A percentile compares a stretch with the other conserved stretches of the same genome.
phyloP scores from a whole-genome alignment of 2,797 vertebrate genomes.

The Spinus pinus region DNA sequence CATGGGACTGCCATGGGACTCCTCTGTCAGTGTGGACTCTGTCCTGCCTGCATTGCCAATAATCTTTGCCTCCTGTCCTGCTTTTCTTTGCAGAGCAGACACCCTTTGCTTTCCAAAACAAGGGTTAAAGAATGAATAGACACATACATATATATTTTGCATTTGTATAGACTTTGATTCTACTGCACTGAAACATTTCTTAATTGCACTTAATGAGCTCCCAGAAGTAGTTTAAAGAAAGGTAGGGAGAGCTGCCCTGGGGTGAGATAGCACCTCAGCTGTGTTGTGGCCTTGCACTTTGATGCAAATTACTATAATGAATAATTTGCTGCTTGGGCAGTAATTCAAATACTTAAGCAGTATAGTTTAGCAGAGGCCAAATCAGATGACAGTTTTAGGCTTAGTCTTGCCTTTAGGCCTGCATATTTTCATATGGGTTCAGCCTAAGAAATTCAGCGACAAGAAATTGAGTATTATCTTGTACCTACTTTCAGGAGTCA shows the following conservation, averaged over 20 bases:
- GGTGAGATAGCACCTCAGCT: neutral
- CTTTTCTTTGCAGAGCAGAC: neutral
- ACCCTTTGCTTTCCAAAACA: neutral
- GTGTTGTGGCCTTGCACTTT: neutral
- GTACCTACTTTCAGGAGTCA: neutral
- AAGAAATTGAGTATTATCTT: neutral
- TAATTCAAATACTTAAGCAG: neutral
- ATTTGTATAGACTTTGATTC: neutral
- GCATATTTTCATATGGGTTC: neutral
- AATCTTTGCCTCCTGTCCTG: neutral
- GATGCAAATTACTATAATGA: neutral
- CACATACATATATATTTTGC: neutral
- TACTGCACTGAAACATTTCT: neutral
- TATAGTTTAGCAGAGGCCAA: neutral
- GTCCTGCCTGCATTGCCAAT: neutral
- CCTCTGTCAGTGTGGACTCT: neutral
- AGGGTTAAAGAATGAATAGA: neutral
- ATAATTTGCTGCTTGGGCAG: neutral
- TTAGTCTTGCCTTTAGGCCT: neutral
- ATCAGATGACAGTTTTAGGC: neutral
- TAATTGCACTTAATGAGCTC: neutral
- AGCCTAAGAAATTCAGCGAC: neutral
- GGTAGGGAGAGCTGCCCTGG: neutral
- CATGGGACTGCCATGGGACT: neutral
- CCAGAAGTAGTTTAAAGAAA: neutral